Conservation (phyloP, 2,113 vertebrate genomes). For the Onychorhynchus coronatus region DNA sequence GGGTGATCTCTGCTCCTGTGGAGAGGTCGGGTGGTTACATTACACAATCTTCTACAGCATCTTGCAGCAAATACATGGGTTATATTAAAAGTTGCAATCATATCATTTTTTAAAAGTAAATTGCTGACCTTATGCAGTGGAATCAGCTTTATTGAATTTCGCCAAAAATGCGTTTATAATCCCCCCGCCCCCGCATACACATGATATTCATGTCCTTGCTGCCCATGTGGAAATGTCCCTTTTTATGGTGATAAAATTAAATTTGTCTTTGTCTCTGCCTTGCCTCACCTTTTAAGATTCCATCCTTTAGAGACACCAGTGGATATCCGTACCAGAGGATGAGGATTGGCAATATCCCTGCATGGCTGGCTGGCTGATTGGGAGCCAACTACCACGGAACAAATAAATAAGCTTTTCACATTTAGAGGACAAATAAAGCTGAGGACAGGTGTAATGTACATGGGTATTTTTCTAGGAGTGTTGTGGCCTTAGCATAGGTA, state of each 20-base stretch:
- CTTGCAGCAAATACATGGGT: conserved; percentile 81
- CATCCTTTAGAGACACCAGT: conserved; percentile 42
- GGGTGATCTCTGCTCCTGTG: conserved; percentile 65
- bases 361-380: not conserved
- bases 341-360: conserved; percentile 13
- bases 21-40: conserved; percentile 75
- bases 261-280: conserved; percentile 70
- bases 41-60: conserved; percentile 75
- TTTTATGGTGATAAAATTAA: conserved; percentile 81
- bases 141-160: conserved; percentile 89
- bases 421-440: conserved; percentile 27
- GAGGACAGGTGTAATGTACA: not conserved
- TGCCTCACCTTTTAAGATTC: conserved; percentile 74
- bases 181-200: conserved; percentile 62
- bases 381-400: not conserved
- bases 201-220: conserved; percentile 80
- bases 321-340: conserved; percentile 11
- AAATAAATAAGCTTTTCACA: conserved; percentile 53
- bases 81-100: conserved; percentile 84
- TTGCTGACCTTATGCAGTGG: conserved; percentile 86
- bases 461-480: not conserved
- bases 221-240: conserved; percentile 76
- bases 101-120: conserved; percentile 82
- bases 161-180: conserved; percentile 81
- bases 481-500: not conserved